phyloP scores from a whole-genome alignment of 2,888 invertebrate species.

The Pandemis cinnamomeana region DNA sequence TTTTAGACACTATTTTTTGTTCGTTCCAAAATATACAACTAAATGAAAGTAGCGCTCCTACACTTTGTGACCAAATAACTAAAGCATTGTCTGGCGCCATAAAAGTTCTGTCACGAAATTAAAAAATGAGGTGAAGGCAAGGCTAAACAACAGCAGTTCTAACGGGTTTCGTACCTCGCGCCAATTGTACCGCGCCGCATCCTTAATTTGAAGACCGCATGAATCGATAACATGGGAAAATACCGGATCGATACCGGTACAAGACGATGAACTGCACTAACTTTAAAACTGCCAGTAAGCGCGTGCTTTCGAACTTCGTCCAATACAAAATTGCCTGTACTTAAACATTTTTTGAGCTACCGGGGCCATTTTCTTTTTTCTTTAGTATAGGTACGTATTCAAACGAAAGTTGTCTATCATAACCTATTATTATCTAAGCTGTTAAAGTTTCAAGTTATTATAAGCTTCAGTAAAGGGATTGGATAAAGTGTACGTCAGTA shows the following conservation, averaged over 20 bases:
- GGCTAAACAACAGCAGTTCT: slow-evolving; percentile 4
- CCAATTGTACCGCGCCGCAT: slow-evolving; percentile 58
- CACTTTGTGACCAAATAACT: background rate
- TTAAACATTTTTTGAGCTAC: no score
- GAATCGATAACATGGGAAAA: slow-evolving; percentile 61
- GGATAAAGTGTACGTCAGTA: no score
- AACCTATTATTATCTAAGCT: no score
- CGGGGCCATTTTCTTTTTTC: no score
- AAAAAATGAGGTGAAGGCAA: slow-evolving; percentile 15
- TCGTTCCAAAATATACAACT: background rate
- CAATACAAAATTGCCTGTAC: no score
- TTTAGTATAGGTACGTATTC: no score
- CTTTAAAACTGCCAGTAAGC: background rate
- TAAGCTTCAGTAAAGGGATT: no score
- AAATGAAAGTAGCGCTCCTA: background rate
- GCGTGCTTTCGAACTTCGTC: background rate
- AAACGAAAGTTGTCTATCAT: no score
- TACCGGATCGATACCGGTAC: slow-evolving; percentile 29
- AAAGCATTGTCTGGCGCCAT: background rate
- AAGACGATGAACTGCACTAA: slow-evolving; percentile 4
- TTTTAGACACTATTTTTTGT: background rate
- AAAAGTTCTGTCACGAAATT: slow-evolving; percentile 3
- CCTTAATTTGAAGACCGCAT: slow-evolving; percentile 55
- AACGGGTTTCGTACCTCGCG: slow-evolving; percentile 53
- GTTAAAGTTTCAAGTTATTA: no score